Base-by-base conservation (phyloP, 30 jellyfish, hydroid and myxozoan genomes). In the Mastigias papua region DNA sequence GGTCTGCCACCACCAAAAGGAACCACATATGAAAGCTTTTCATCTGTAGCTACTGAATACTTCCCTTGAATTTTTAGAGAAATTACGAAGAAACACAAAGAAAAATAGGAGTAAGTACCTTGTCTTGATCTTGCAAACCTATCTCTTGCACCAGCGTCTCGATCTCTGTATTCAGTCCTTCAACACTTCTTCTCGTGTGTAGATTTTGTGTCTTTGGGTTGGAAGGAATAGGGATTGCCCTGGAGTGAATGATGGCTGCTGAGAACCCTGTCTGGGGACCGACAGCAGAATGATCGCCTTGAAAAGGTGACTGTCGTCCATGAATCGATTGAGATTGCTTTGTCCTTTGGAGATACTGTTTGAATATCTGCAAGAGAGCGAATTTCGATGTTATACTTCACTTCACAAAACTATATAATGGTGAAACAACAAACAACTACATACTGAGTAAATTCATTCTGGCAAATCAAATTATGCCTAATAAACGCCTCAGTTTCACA, bases 111-210 rank as follows among this genome's bases (percentile, higher is more conserved):
- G 34, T 6, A 72, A 68, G 67, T 75, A 89, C 98, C 94, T 88
- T 51, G 16, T 93, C 98, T 28, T 71, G 60, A 54, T 87, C 95
- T 15, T 33, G 28, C 0, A 77, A 60, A 0, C 93, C 98, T 21
- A 85, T 84, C 48, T 86, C 97, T 67, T 80, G 94, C 67, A 90
- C 97, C 67, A 95, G 90, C n/a, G 92, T 94, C 77, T 90, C 99
- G 21, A 95, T 83, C 57, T 95, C 99, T 2, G 95, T 80, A 76
- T 95, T 95, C 74, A 95, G 92, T 13, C 99, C 99, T 80, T 95
- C 99, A 34, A 95, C 99, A 86, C 99, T 95, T 37, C 98, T 78
- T 50, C 99, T 80, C 27, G 98, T 95, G 79, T 95, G 99, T 49
- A 95, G 86, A 28, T 86, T 82, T 30, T 73, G 97, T 34, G 92